A percentile compares a stretch with the other conserved stretches of the same genome.
Evolutionary conservation across 2,113 vertebrate genomes (phyloP).

Genomic region (Oceanites oceanicus): DNA sequence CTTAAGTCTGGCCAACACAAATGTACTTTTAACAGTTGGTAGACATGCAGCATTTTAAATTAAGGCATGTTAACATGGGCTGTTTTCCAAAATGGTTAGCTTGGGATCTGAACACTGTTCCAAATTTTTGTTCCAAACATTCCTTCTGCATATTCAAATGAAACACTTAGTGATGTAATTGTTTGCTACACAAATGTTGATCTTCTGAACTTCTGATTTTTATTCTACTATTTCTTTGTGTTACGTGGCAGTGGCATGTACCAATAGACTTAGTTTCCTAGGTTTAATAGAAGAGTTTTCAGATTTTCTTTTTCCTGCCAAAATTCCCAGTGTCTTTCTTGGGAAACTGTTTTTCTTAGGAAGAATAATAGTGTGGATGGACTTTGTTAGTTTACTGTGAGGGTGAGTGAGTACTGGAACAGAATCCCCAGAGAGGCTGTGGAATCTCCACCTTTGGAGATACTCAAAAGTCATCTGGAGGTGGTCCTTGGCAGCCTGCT

Average conservation of each 20-base stretch:
- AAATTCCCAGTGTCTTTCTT: neutral
- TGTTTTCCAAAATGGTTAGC: slow-evolving; percentile 15
- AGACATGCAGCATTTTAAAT: slow-evolving; percentile 4
- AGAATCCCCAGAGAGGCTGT: neutral
- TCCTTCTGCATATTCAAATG: slow-evolving; percentile 11
- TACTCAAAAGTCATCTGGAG: neutral
- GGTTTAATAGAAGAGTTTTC: neutral
- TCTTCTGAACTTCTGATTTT: neutral
- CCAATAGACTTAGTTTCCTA: neutral
- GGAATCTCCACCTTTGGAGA: neutral
- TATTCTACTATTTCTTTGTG: neutral
- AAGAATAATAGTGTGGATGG: neutral
- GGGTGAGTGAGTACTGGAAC: neutral
- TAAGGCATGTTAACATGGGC: slow-evolving; percentile 22
- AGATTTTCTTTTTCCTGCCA: neutral
- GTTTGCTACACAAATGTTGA: neutral
- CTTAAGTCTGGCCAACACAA: slow-evolving; percentile 30
- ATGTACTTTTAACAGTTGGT: slow-evolving; percentile 32
- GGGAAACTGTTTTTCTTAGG: neutral
- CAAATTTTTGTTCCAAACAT: neutral
- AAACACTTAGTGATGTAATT: neutral
- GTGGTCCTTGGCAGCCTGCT: neutral
- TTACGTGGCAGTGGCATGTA: neutral
- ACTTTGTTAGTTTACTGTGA: neutral
- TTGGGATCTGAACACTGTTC: neutral